These are phyloP conservation scores for Rhynchomys soricoides DNA, from an alignment of 2,113 vertebrate species.

Conservation along the genomic window DNA sequence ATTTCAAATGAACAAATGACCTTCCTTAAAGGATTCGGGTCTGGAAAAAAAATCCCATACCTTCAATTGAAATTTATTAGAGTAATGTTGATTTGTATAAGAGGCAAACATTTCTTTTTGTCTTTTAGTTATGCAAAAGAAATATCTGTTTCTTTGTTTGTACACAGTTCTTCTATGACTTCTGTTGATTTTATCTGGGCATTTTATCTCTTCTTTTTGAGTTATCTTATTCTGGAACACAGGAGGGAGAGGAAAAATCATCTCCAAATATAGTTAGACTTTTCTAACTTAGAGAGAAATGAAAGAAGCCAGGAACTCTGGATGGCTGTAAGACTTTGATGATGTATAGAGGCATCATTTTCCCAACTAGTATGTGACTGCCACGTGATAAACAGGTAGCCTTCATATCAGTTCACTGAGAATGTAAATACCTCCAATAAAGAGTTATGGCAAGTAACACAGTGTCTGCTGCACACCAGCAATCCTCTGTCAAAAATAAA, in stretches of 20 bases:
- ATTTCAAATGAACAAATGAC: background rate
- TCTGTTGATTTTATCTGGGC: background rate
- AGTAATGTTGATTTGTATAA: background rate
- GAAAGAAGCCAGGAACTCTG: background rate
- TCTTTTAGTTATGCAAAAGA: conserved; percentile 1
- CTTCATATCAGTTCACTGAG: background rate
- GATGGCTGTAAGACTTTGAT: background rate
- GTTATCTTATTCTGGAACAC: background rate
- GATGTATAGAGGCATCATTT: background rate
- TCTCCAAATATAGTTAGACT: no score
- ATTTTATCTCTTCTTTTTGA: background rate
- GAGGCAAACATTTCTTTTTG: background rate
- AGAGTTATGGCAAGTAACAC: background rate
- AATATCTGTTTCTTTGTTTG: background rate
- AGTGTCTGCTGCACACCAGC: background rate
- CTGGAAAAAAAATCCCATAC: background rate
- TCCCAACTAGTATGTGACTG: background rate
- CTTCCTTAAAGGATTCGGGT: background rate
- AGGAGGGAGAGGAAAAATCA: background rate
- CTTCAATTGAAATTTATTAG: background rate
- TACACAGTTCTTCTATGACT: background rate
- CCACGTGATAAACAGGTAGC: background rate
- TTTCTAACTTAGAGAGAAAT: background rate
- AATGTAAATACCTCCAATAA: background rate
- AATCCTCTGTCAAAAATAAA: background rate